These are phyloP conservation scores for Cryptosula pallasiana DNA, from an alignment of 2,888 invertebrate species.

Conservation along the genomic window DNA sequence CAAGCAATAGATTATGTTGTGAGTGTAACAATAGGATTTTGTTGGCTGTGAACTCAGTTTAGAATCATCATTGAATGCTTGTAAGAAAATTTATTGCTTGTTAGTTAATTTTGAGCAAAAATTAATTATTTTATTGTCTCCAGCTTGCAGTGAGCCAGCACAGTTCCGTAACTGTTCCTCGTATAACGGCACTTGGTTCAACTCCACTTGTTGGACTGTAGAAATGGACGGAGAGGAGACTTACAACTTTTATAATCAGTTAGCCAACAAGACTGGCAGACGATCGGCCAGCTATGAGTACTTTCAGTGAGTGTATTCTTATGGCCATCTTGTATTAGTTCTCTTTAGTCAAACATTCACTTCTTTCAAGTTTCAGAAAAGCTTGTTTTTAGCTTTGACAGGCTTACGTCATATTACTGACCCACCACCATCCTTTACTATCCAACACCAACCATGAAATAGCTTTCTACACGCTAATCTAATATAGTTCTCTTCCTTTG, in stretches of 20 bases:
- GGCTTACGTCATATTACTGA: too few relatives aligned
- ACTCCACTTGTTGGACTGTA: slow-evolving; percentile 39
- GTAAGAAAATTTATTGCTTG: background rate
- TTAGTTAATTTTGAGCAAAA: background rate
- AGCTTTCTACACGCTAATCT: too few relatives aligned
- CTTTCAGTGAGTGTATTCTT: slow-evolving; percentile 57
- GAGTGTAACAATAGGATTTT: too few relatives aligned
- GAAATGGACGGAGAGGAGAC: slow-evolving; percentile 30
- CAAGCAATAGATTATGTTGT: too few relatives aligned
- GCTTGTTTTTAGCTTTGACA: too few relatives aligned
- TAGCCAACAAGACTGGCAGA: slow-evolving; percentile 26
- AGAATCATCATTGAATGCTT: background rate
- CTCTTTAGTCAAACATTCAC: too few relatives aligned
- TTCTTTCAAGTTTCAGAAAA: too few relatives aligned
- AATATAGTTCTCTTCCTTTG: too few relatives aligned
- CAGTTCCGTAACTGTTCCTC: slow-evolving; percentile 45
- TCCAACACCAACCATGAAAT: too few relatives aligned
- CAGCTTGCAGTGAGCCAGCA: slow-evolving; percentile 21
- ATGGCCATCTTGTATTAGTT: too few relatives aligned
- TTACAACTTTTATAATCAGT: slow-evolving; percentile 33
- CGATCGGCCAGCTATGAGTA: slow-evolving; percentile 55
- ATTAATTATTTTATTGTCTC: background rate
- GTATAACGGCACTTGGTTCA: slow-evolving; percentile 47
- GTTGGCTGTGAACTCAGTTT: too few relatives aligned
- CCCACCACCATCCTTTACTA: too few relatives aligned